Conservation (phyloP, 2,113 vertebrate species). For the Coracopsis vasa region DNA sequence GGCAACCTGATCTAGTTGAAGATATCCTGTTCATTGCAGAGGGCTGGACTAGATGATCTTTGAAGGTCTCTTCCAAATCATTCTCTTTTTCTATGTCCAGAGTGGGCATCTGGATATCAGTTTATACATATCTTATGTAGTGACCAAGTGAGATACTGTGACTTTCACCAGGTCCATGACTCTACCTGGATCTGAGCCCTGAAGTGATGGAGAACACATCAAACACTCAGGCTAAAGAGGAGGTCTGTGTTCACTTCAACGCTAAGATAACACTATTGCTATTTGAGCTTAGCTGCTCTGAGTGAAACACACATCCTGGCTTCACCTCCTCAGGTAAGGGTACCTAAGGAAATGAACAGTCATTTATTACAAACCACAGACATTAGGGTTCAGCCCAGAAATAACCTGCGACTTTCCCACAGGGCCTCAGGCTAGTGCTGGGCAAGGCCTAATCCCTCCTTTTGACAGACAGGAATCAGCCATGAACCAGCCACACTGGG, state of each 20-base stretch:
- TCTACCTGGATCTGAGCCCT: background rate
- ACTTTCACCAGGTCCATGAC: background rate
- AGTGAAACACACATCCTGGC: background rate
- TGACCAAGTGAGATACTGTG: background rate
- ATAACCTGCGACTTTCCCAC: background rate
- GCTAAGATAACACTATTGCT: background rate
- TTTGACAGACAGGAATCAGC: background rate
- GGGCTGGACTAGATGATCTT: background rate
- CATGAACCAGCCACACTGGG: rapidly evolving
- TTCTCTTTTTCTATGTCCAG: background rate
- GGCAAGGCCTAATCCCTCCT: background rate
- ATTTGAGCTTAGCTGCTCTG: background rate
- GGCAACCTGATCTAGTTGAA: background rate
- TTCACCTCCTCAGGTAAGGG: background rate
- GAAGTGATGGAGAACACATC: background rate
- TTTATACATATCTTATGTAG: rapidly evolving
- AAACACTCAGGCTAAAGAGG: background rate
- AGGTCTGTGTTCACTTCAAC: background rate
- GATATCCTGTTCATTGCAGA: background rate
- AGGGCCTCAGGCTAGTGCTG: background rate
- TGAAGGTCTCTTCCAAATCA: background rate
- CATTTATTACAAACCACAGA: background rate
- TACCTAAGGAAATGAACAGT: background rate
- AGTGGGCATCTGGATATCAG: background rate
- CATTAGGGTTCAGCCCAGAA: background rate